Percentiles rank a stretch among this genome's conserved stretches.
Conservation (phyloP, 2,888 invertebrate genomes). For the Eristalis intricaria region DNA sequence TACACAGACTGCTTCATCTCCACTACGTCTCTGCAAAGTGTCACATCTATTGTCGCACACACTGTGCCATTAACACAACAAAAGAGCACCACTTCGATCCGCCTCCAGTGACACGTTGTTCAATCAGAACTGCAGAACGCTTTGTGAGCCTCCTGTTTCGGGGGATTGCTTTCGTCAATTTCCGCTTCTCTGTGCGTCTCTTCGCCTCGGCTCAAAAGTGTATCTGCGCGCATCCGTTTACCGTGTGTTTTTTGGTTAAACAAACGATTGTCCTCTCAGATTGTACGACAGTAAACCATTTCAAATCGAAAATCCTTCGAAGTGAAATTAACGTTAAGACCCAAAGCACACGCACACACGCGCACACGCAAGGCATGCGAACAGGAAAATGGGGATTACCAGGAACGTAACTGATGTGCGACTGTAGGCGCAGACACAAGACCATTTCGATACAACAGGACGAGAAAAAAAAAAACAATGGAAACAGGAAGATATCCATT, state of each 20-base stretch:
- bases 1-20: too few species aligned
- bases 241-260: slow-evolving; percentile 13
- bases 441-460: not conserved
- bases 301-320: slow-evolving; percentile 55
- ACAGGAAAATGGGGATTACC: slow-evolving; percentile 17
- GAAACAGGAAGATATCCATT: slow-evolving; percentile 48
- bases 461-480: slow-evolving; percentile 5
- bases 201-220: not conserved
- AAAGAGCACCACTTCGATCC: not conserved
- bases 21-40: too few species aligned
- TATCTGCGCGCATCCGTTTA: not conserved
- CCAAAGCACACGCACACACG: not conserved
- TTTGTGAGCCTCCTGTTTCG: slow-evolving; percentile 17
- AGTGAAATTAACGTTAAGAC: slow-evolving; percentile 41
- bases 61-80: not conserved
- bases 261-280: slow-evolving; percentile 29
- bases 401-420: not conserved
- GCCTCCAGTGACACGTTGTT: slow-evolving; percentile 13
- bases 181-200: not conserved
- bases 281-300: slow-evolving; percentile 40
- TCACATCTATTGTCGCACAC: not conserved
- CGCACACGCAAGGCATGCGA: not conserved
- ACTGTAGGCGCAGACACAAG: not conserved
- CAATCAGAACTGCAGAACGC: slow-evolving; percentile 17
- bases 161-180: slow-evolving; percentile 28